Evolutionary conservation across 2,888 invertebrate genomes (phyloP).

Genomic region (Pelosia muscerda): DNA sequence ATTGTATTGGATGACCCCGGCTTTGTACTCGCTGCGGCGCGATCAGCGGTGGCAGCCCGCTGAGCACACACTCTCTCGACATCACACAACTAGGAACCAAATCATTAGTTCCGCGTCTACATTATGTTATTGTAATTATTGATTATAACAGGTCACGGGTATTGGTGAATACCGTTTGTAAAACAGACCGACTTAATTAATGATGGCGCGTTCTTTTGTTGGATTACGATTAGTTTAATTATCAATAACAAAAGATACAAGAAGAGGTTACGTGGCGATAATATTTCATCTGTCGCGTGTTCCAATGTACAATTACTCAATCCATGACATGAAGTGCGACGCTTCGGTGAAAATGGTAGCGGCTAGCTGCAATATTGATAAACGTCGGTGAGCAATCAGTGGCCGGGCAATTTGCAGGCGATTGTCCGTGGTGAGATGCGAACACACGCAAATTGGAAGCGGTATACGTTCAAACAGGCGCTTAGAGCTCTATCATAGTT

Average conservation of each 20-base stretch:
- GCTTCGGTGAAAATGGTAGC: slow-evolving; percentile 55
- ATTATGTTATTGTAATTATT: slow-evolving; percentile 82
- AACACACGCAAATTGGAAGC: slow-evolving; percentile 77
- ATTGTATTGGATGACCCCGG: slow-evolving; percentile 82
- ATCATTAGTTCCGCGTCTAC: slow-evolving; percentile 80
- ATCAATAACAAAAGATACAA: slow-evolving; percentile 66
- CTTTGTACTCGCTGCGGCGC: slow-evolving; percentile 62
- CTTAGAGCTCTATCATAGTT: slow-evolving; percentile 61
- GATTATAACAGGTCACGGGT: slow-evolving; percentile 82
- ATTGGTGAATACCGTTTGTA: slow-evolving; percentile 68
- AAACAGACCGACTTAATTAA: slow-evolving; percentile 76
- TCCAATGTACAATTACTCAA: slow-evolving; percentile 52
- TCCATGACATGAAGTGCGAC: slow-evolving; percentile 57
- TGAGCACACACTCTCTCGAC: slow-evolving; percentile 67
- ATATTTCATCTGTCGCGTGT: slow-evolving; percentile 64
- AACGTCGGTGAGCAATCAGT: slow-evolving; percentile 81
- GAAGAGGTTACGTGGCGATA: slow-evolving; percentile 59
- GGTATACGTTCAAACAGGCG: slow-evolving; percentile 68
- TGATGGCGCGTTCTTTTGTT: slow-evolving; percentile 63
- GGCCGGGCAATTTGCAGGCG: slow-evolving; percentile 80
- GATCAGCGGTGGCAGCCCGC: slow-evolving; percentile 62
- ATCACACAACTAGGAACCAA: slow-evolving; percentile 66
- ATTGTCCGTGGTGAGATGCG: slow-evolving; percentile 82
- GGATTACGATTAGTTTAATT: slow-evolving; percentile 68
- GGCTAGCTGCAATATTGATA: slow-evolving; percentile 79